phyloP scores from a whole-genome alignment of 2,797 vertebrate genomes.

The Galago senegalensis region DNA sequence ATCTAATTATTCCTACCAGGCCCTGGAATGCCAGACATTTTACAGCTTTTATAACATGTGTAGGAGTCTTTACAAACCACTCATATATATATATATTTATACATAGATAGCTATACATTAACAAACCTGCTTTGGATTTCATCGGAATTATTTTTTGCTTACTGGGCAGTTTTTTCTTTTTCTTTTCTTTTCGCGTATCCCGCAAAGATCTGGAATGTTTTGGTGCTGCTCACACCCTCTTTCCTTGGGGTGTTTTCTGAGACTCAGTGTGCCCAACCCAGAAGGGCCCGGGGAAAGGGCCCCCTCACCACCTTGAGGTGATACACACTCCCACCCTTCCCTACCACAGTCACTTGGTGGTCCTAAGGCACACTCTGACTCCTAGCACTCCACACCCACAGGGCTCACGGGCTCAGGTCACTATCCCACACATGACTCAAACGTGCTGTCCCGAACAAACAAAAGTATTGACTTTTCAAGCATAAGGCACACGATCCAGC shows the following conservation, averaged over 20 bases:
- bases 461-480: constrained; percentile 33
- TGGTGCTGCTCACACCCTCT: not conserved
- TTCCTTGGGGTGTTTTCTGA: constrained; percentile 21
- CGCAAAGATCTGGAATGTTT: not conserved
- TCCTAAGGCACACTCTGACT: constrained; percentile 63
- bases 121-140: constrained; percentile 81
- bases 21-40: constrained; percentile 85
- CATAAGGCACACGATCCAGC: constrained; percentile 2
- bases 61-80: constrained; percentile 86
- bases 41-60: constrained; percentile 85
- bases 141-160: constrained; percentile 72
- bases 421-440: constrained; percentile 76
- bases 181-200: not conserved
- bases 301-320: rapidly evolving
- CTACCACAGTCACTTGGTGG: rapidly evolving
- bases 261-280: not conserved
- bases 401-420: not conserved
- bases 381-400: constrained; percentile 39
- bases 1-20: constrained; percentile 87
- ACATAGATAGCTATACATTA: constrained; percentile 54
- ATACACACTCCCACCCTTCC: not conserved
- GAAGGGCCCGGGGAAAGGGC: not conserved
- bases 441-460: constrained; percentile 48
- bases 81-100: not conserved
- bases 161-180: not conserved